Conservation (phyloP, 2,113 vertebrate genomes). For the Vanacampus margaritifer region DNA sequence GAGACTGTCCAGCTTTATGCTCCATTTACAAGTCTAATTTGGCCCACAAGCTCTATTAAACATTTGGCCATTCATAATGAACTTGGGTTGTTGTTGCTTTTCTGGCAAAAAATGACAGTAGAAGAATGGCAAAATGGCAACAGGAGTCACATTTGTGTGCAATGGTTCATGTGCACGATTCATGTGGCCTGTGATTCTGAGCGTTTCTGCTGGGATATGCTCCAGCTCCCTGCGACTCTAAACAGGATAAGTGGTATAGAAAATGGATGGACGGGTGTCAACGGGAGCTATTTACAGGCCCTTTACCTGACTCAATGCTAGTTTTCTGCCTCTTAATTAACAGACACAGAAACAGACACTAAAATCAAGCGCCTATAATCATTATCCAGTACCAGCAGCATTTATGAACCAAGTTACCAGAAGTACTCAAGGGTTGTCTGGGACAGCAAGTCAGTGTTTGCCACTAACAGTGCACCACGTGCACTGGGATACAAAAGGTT, state of each 20-base stretch:
- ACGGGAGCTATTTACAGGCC: background rate
- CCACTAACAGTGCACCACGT: slow-evolving; percentile 66
- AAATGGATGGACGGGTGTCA: background rate
- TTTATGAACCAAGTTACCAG: slow-evolving; percentile 61
- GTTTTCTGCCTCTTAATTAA: slow-evolving; percentile 31
- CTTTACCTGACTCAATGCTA: slow-evolving; percentile 19
- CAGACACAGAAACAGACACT: slow-evolving; percentile 30
- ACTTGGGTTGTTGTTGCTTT: background rate
- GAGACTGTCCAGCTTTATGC: slow-evolving; percentile 21
- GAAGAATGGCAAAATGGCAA: background rate
- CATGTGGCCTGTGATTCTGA: background rate
- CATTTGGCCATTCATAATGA: slow-evolving; percentile 15
- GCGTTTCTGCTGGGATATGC: background rate
- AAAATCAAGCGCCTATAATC: slow-evolving; percentile 44
- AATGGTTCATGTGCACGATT: background rate
- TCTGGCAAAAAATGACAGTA: background rate
- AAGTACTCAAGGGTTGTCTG: slow-evolving; percentile 46
- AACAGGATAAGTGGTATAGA: background rate
- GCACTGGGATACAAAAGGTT: slow-evolving; percentile 55
- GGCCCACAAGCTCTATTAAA: slow-evolving; percentile 14
- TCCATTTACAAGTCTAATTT: slow-evolving; percentile 49
- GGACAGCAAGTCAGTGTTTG: slow-evolving; percentile 51
- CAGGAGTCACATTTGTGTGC: background rate
- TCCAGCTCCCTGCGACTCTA: background rate
- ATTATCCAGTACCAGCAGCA: slow-evolving; percentile 28